A percentile compares a stretch with the other conserved stretches of the same genome.
Evolutionary conservation across 2,797 vertebrate genomes (phyloP).

Genomic region (Hydrolagus colliei): DNA sequence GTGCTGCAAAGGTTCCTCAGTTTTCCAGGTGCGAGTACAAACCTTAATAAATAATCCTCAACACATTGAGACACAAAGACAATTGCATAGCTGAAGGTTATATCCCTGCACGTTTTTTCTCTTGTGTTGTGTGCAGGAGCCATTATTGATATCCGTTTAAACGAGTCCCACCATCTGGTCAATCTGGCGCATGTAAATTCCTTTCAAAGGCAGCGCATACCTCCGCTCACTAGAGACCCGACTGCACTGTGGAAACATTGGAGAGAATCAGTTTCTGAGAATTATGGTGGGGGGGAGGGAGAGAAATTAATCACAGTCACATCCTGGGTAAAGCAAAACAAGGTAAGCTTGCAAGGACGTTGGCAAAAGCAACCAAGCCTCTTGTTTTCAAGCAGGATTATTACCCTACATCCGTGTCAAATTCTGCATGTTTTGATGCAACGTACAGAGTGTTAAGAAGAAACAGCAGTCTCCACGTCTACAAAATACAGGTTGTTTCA

Average conservation of each 20-base stretch:
- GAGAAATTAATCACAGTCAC: too few species aligned
- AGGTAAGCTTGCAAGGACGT: not conserved
- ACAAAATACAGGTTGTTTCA: too few species aligned
- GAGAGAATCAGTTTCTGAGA: too few species aligned
- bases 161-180: constrained; percentile 94
- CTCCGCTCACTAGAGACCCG: constrained; percentile 84
- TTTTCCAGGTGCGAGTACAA: constrained; percentile 13
- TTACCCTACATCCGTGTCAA: not conserved
- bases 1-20: not conserved
- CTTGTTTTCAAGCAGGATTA: not conserved
- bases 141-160: constrained; percentile 48
- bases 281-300: too few species aligned
- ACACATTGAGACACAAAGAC: constrained; percentile 13
- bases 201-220: constrained; percentile 83
- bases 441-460: not conserved
- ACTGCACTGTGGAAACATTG: constrained; percentile 65
- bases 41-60: constrained; percentile 24
- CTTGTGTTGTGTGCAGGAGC: too few species aligned
- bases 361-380: not conserved
- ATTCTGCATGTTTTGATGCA: not conserved
- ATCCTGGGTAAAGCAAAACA: not conserved
- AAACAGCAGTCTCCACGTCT: not conserved
- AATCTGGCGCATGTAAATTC: constrained; percentile 96
- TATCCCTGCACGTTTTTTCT: not conserved
- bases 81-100: constrained; percentile 25